Percentiles rank a stretch among this genome's conserved stretches.
These are phyloP conservation scores for Acipenser transmontanus DNA, from an alignment of 2,797 vertebrate species.

Conservation along the genomic window DNA sequence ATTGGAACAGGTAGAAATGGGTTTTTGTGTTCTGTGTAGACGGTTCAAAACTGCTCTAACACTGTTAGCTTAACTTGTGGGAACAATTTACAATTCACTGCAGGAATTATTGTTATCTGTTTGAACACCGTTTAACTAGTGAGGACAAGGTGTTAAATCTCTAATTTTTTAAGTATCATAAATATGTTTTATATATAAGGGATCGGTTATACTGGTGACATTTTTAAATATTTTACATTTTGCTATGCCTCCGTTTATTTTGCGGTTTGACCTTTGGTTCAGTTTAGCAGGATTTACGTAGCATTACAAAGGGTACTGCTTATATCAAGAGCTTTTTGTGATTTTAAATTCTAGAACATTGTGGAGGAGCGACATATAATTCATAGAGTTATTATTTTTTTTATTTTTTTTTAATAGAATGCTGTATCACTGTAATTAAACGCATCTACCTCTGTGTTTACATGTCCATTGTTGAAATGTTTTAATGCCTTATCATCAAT, in stretches of 20 bases:
- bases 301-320: conserved; percentile 14
- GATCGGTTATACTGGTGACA: conserved; percentile 34
- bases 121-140: conserved; percentile 29
- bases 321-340: neutral
- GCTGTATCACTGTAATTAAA: conserved; percentile 47
- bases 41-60: conserved; percentile 21
- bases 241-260: conserved; percentile 23
- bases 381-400: neutral
- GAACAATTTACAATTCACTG: conserved; percentile 35
- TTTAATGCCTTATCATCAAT: conserved; percentile 30
- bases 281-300: conserved; percentile 18
- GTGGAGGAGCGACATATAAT: conserved; percentile 21
- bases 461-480: conserved; percentile 33
- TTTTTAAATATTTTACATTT: conserved; percentile 44
- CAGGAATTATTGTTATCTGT: conserved; percentile 16
- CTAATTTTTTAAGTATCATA: conserved; percentile 51
- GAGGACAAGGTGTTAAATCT: conserved; percentile 41
- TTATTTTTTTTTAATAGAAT: conserved; percentile 42
- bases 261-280: conserved; percentile 34
- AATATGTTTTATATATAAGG: conserved; percentile 47
- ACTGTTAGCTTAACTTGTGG: conserved; percentile 25
- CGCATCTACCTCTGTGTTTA: conserved; percentile 60
- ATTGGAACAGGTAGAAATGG: conserved; percentile 25
- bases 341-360: conserved; percentile 16
- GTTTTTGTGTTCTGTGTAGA: conserved; percentile 22